These are phyloP conservation scores for Smittia sp. DNA, from an alignment of 2,888 invertebrate genomes.

Conservation along the genomic window DNA sequence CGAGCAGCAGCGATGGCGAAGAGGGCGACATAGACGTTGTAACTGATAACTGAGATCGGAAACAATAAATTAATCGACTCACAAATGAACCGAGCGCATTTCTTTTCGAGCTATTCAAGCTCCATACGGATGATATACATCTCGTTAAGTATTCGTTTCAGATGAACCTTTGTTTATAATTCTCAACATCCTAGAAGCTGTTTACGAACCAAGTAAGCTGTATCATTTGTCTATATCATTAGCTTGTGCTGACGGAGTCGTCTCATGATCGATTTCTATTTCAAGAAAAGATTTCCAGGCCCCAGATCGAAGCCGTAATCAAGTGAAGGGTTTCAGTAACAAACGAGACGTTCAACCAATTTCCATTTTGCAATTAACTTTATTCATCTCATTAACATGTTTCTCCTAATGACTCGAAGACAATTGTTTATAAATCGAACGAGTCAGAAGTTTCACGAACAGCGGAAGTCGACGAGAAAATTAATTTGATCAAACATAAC, in stretches of 20 bases:
- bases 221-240: slow-evolving; percentile 4
- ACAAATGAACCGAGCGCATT: no score
- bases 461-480: no score
- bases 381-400: no score
- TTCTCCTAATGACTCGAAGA: no score
- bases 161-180: slow-evolving; percentile 6
- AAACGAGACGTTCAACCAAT: no score
- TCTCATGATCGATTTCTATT: slow-evolving; percentile 20
- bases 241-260: not conserved
- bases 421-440: no score
- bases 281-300: not conserved
- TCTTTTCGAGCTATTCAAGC: no score
- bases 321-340: no score
- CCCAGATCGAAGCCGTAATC: no score
- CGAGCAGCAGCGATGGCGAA: slow-evolving; percentile 42
- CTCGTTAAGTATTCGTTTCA: not conserved
- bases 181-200: slow-evolving; percentile 16
- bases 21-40: slow-evolving; percentile 45
- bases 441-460: no score
- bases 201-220: not conserved
- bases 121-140: not conserved
- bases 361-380: no score
- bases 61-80: no score
- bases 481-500: not conserved
- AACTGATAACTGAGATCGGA: slow-evolving; percentile 42